Evolutionary conservation across 2,888 invertebrate genomes (phyloP).

Genomic region (Cheilosia vulpina): DNA sequence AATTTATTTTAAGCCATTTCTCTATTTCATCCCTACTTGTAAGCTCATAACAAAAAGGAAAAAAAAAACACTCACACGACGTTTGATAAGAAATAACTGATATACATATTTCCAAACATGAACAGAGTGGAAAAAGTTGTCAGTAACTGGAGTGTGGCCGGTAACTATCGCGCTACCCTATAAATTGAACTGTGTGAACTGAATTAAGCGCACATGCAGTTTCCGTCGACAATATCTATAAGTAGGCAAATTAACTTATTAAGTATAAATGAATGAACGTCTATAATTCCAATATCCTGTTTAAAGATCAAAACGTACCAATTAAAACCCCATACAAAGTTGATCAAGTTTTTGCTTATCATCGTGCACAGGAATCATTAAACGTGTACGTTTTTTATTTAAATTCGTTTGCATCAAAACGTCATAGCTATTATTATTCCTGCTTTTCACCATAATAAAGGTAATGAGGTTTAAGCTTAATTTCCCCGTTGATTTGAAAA

Average conservation of each 20-base stretch:
- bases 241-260: constrained; percentile 5
- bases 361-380: constrained; percentile 13
- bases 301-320: constrained; percentile 26
- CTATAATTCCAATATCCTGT: constrained; percentile 50
- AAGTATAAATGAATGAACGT: neutral
- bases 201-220: neutral
- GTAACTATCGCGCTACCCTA: too few species aligned
- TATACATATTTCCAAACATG: too few species aligned
- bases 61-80: too few species aligned
- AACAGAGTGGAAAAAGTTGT: too few species aligned
- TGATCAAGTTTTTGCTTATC: constrained; percentile 36
- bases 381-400: neutral
- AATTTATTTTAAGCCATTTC: too few species aligned
- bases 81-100: too few species aligned
- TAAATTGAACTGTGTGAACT: constrained; percentile 8
- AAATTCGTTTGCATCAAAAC: neutral
- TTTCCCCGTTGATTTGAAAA: neutral
- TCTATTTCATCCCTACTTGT: too few species aligned
- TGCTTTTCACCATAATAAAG: neutral
- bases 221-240: constrained; percentile 10
- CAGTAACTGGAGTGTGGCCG: too few species aligned
- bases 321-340: constrained; percentile 32
- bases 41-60: too few species aligned
- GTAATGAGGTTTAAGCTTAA: constrained; percentile 4
- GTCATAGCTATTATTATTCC: constrained; percentile 7